Evolutionary conservation across 1,140 invertebrate genomes (phyloP), one percentile per base, ranked within the genome.

Genomic region (Lerema accius): DNA sequence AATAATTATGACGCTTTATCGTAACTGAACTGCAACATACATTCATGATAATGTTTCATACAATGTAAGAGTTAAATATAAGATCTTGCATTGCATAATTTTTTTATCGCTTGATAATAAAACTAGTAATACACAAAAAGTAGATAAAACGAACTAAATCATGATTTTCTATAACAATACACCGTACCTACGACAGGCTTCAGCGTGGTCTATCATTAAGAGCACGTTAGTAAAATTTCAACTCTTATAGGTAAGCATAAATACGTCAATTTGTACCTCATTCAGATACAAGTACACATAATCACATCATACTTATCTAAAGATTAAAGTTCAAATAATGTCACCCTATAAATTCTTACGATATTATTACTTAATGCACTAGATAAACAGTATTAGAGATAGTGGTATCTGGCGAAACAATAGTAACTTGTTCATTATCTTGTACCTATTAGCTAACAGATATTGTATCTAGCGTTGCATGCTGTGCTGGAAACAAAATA

Each of bases 401-500:
- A 64, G 43, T 50, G 35, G 53, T 61, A 59, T 71, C 63, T 71
- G 59, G 69, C 58, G 37, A 63, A 62, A 59, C 37, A 42, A 15
- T 58, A 43, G 15, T 61, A 14, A 40, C 35, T 40, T 51, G 37
- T 39, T 51, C 35, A 51, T 51, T 53, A 53, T 50, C 48, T 50
- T 17, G 15, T 17, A 32, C 28, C 28, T 32, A 37, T 55, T 55
- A 55, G 51, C 39, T 26, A 43, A 55, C 51, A 55, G 51, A 55
- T 55, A 55, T 39, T 40, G 19, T 3, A 13, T 55, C 51, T 40
- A n/a, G 40, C 13, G 6, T 45, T 76, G 32, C 65, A 51, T 63
- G 67, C 67, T 65, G 49, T 61, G 64, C 56, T 68, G n/a, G 56
- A 62, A 71, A 68, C 67, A 71, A 71, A 63, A 77, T 59, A 78